A percentile compares a stretch with the other conserved stretches of the same genome.
Conservation (phyloP, 1,140 invertebrate genomes). For the Caerostris extrusa region DNA sequence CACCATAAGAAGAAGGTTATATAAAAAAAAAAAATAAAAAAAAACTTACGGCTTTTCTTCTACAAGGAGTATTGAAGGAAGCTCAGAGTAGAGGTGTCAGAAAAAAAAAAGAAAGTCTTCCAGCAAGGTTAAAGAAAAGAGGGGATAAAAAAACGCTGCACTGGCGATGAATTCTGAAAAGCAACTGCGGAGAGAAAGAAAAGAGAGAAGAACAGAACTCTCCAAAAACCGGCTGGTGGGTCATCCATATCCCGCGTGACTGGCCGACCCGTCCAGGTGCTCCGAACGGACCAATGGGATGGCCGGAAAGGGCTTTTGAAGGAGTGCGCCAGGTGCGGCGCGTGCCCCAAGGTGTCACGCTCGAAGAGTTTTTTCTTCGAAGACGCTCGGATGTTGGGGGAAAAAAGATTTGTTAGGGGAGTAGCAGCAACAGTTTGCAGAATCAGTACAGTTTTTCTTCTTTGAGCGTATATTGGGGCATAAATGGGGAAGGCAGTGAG, state of each 20-base stretch:
- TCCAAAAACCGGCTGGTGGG: constrained; percentile 50
- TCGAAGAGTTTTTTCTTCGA: constrained; percentile 15
- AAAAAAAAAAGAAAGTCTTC: not conserved
- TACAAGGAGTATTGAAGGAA: constrained; percentile 10
- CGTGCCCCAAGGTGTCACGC: constrained; percentile 46
- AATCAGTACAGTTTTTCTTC: not conserved
- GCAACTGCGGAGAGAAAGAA: not conserved
- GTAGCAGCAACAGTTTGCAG: not conserved
- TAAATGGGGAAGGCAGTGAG: not conserved
- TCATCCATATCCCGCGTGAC: constrained; percentile 51
- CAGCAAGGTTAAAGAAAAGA: constrained; percentile 19
- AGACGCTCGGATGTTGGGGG: constrained; percentile 36
- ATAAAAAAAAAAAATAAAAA: not conserved
- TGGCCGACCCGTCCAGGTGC: constrained; percentile 69
- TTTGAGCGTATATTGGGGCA: not conserved
- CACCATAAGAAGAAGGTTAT: constrained; percentile 39
- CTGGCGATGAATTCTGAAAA: constrained; percentile 39
- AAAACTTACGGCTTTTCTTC: not conserved
- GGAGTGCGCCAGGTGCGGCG: constrained; percentile 88
- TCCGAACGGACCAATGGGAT: constrained; percentile 87
- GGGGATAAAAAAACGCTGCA: not conserved
- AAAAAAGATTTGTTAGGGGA: constrained; percentile 11
- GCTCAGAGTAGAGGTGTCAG: not conserved
- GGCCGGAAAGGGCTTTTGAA: constrained; percentile 95
- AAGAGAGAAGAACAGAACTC: not conserved